These are phyloP conservation scores for Pasiphila rectangulata DNA, from an alignment of 2,888 invertebrate species.

Conservation along the genomic window DNA sequence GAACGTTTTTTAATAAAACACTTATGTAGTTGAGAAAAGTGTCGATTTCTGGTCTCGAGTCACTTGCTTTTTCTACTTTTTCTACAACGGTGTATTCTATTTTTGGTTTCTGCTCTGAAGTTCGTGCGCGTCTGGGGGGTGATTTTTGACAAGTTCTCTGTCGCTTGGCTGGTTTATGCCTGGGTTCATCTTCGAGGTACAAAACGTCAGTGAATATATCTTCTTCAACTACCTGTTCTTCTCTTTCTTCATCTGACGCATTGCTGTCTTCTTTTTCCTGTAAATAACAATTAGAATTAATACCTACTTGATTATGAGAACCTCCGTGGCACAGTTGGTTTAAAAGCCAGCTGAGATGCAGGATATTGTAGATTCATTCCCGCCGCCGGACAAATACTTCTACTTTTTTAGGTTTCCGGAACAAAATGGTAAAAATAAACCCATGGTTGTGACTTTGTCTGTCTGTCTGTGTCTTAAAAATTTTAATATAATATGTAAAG, in stretches of 20 bases:
- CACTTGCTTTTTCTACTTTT: not conserved
- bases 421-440: too few species aligned
- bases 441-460: too few species aligned
- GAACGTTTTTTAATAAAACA: conserved; percentile 49
- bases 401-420: too few species aligned
- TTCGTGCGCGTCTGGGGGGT: not conserved
- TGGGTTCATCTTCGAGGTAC: conserved; percentile 46
- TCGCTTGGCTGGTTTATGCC: not conserved
- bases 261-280: conserved; percentile 19
- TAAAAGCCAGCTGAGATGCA: too few species aligned
- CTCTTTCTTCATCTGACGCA: conserved; percentile 25
- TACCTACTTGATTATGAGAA: too few species aligned
- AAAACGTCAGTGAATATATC: conserved; percentile 46
- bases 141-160: not conserved
- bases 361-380: too few species aligned
- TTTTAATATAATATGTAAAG: too few species aligned
- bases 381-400: too few species aligned
- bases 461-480: too few species aligned
- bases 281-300: not conserved
- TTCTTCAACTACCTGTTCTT: conserved; percentile 21
- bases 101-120: not conserved
- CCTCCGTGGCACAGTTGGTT: too few species aligned
- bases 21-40: conserved; percentile 52
- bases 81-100: not conserved
- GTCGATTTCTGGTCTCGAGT: conserved; percentile 35